Evolutionary conservation across 2,888 invertebrate species (phyloP).

Genomic region (Thumatha senex): DNA sequence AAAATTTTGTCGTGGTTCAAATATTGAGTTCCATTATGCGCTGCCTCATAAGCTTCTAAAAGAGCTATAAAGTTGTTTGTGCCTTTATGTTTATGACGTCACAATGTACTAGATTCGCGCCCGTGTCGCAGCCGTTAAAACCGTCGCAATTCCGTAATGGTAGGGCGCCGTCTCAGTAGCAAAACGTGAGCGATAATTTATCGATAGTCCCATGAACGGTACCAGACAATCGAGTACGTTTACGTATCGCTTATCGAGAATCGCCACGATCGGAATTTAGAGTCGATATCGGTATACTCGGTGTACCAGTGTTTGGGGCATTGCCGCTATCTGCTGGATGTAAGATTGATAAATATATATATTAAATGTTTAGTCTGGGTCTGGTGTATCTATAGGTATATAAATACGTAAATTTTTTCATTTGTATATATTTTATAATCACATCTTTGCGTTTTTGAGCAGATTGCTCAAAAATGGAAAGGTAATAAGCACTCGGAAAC

Average conservation of each 20-base stretch:
- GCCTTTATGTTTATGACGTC: conserved; percentile 22
- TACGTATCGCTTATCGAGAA: conserved; percentile 76
- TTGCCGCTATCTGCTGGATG: conserved; percentile 49
- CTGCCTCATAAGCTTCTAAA: conserved; percentile 9
- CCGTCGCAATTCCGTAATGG: conserved; percentile 57
- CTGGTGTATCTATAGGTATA: too few species aligned
- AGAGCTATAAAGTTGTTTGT: conserved; percentile 12
- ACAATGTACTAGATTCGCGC: conserved; percentile 27
- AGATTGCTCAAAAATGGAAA: too few species aligned
- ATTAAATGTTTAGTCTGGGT: conserved; percentile 33
- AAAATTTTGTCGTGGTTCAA: conserved; percentile 5
- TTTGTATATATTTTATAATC: too few species aligned
- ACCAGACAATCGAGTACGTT: conserved; percentile 73
- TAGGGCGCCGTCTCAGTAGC: conserved; percentile 70
- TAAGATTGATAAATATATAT: conserved; percentile 52
- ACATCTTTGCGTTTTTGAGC: too few species aligned
- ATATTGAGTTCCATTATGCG: conserved; percentile 9
- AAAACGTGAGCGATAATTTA: conserved; percentile 81
- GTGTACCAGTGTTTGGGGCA: conserved; percentile 41
- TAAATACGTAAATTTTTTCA: too few species aligned
- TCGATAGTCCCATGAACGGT: conserved; percentile 71
- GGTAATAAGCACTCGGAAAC: too few species aligned
- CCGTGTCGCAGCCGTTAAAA: conserved; percentile 34
- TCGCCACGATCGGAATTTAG: conserved; percentile 75
- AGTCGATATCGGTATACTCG: conserved; percentile 51